Conservation (phyloP, 2,888 invertebrate genomes). For the Amiota communis region DNA sequence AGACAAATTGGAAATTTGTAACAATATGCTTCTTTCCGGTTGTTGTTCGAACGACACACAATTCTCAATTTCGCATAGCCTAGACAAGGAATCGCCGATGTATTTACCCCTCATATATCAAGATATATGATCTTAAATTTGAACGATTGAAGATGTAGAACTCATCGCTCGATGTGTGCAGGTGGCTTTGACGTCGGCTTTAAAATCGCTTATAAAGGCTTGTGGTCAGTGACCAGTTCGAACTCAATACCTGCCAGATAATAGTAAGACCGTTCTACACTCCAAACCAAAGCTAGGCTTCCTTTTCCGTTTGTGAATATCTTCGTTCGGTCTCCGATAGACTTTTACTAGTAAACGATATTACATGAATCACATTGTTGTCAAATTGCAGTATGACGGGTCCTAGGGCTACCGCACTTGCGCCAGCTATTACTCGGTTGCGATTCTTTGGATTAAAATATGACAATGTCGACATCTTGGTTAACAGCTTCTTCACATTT, state of each 20-base stretch:
- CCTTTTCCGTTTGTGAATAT: constrained; percentile 23
- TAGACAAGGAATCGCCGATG: constrained; percentile 31
- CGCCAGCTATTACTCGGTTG: too few species aligned
- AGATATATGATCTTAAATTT: constrained; percentile 1
- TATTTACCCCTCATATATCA: too few species aligned
- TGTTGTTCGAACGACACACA: not conserved
- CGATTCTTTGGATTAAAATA: too few species aligned
- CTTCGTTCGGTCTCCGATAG: constrained; percentile 62
- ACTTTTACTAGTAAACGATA: constrained; percentile 62
- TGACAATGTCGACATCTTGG: constrained; percentile 42
- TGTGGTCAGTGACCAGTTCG: constrained; percentile 40
- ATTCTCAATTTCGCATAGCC: constrained; percentile 25
- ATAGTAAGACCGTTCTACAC: constrained; percentile 27
- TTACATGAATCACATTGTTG: constrained; percentile 47
- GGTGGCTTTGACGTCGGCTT: constrained; percentile 38
- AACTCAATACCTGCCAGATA: constrained; percentile 30
- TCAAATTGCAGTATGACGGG: constrained; percentile 32
- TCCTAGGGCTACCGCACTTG: constrained; percentile 58
- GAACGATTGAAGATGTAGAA: constrained; percentile 9
- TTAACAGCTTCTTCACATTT: constrained; percentile 43
- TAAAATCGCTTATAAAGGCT: constrained; percentile 40
- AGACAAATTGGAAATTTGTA: too few species aligned
- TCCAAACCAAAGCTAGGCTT: constrained; percentile 30
- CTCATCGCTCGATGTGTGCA: constrained; percentile 32
- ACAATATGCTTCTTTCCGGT: too few species aligned